Conservation (phyloP, 2,888 invertebrate species). For the Bellardia bayeri region DNA sequence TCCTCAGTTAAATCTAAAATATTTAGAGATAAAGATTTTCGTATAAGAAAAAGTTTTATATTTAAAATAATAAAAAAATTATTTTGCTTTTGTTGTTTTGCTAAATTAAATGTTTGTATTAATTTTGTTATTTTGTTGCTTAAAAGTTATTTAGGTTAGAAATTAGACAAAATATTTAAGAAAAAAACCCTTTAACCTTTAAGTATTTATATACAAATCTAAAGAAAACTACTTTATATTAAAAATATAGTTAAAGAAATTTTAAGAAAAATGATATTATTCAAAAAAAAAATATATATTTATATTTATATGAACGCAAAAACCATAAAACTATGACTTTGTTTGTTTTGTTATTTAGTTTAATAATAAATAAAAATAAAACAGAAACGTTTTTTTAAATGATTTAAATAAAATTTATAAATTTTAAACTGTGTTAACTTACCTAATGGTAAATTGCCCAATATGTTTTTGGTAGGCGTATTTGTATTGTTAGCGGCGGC, state of each 20-base stretch:
- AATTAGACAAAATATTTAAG: not conserved
- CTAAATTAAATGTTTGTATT: constrained; percentile 55
- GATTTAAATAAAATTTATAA: not conserved
- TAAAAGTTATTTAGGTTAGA: constrained; percentile 30
- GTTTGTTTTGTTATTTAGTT: not conserved
- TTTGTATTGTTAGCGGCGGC: constrained; percentile 39
- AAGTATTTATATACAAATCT: not conserved
- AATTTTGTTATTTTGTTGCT: constrained; percentile 8
- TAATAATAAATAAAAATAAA: no score
- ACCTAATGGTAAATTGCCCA: constrained; percentile 84
- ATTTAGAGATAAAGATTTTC: not conserved
- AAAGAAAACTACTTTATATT: not conserved
- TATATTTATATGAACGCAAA: constrained; percentile 8
- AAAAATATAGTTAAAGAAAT: not conserved
- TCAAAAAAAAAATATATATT: no score
- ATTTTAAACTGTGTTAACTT: constrained; percentile 75
- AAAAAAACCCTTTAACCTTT: constrained; percentile 49
- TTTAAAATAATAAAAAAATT: constrained; percentile 29
- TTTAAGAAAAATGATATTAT: not conserved
- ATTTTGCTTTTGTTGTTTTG: constrained; percentile 60
- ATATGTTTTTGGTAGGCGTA: constrained; percentile 80
- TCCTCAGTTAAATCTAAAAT: constrained; percentile 59
- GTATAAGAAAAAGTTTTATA: constrained; percentile 13
- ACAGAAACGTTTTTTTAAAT: not conserved
- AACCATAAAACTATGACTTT: constrained; percentile 44